Evolutionary conservation across 1,140 invertebrate genomes (phyloP).

Genomic region (Trissolcus basalis): DNA sequence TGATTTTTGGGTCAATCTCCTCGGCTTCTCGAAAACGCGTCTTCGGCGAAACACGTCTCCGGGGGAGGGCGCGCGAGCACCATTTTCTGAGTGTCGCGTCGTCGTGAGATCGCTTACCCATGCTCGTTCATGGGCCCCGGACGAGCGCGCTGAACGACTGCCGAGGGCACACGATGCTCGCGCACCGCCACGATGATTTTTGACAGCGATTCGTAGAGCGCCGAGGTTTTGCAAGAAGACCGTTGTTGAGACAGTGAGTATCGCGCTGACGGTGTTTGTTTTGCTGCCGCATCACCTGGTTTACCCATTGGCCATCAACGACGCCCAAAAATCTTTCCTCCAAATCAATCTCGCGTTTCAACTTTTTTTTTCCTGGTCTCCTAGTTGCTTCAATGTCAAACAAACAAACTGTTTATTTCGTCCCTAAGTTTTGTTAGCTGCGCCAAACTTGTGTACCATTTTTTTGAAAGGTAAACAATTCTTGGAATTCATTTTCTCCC

Average conservation of each 20-base stretch:
- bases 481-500: too few relatives aligned
- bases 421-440: too few relatives aligned
- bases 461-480: too few relatives aligned
- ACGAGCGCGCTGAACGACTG: background rate
- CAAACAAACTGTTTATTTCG: too few relatives aligned
- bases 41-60: slow-evolving; percentile 1
- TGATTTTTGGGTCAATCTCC: background rate
- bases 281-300: background rate
- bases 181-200: slow-evolving; percentile 9
- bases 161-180: slow-evolving; percentile 1
- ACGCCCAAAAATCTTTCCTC: background rate
- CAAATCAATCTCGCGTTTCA: background rate
- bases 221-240: background rate
- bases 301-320: background rate
- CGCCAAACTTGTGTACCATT: too few relatives aligned
- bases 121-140: slow-evolving; percentile 17
- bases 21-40: background rate
- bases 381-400: too few relatives aligned
- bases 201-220: slow-evolving; percentile 19
- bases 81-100: slow-evolving; percentile 17
- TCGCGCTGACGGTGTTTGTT: background rate
- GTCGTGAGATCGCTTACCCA: slow-evolving; percentile 3
- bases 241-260: background rate
- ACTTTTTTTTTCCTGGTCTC: too few relatives aligned
- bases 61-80: slow-evolving; percentile 19